These are phyloP conservation scores for Deroplatys truncata DNA, from an alignment of 2,888 invertebrate genomes.

Conservation along the genomic window DNA sequence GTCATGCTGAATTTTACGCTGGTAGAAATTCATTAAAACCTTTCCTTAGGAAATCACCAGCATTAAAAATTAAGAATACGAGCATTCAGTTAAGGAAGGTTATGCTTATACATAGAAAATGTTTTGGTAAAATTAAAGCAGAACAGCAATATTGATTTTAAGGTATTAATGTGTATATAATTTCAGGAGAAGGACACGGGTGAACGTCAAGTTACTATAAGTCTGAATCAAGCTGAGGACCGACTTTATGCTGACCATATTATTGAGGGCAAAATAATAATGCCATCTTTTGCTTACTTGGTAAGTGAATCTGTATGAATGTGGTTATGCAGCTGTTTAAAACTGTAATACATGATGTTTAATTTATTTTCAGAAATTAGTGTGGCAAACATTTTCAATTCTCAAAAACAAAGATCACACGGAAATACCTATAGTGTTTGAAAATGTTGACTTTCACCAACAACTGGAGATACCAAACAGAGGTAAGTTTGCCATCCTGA, in stretches of 20 bases:
- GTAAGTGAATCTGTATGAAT: conserved; percentile 33
- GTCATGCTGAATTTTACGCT: no score
- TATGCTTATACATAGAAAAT: no score
- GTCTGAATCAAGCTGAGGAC: conserved; percentile 38
- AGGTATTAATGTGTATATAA: background rate
- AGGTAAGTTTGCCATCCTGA: background rate
- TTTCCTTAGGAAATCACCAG: no score
- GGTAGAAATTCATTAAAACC: no score
- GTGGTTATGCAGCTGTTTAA: background rate
- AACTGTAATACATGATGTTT: background rate
- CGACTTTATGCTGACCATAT: conserved; percentile 41
- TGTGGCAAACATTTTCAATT: conserved; percentile 54
- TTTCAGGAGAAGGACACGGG: background rate
- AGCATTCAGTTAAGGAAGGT: no score
- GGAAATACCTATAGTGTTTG: conserved; percentile 51
- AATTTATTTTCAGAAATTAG: conserved; percentile 35
- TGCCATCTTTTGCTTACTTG: conserved; percentile 51
- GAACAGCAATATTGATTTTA: no score
- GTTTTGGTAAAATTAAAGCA: no score
- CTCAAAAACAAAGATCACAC: conserved; percentile 43
- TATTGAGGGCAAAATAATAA: conserved; percentile 52
- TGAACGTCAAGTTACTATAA: conserved; percentile 28
- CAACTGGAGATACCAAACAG: conserved; percentile 17
- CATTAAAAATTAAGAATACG: no score
- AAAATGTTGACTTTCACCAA: conserved; percentile 48